phyloP scores from a whole-genome alignment of 1,140 invertebrate species.

The Zaprionus ornatus region DNA sequence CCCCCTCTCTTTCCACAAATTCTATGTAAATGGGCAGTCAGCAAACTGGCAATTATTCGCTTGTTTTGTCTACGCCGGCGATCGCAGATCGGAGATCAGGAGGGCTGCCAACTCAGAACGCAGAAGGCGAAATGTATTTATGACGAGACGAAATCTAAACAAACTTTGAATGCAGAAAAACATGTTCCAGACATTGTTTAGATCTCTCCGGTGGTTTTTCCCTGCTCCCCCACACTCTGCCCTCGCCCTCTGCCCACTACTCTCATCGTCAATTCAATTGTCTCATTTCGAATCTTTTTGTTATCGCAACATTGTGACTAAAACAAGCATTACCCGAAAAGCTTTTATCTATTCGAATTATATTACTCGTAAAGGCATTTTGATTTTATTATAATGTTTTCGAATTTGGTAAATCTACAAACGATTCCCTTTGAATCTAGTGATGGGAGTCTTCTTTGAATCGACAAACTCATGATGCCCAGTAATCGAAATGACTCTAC shows the following conservation, averaged over 20 bases:
- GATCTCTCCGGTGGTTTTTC: constrained; percentile 44
- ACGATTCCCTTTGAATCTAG: neutral
- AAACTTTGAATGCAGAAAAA: constrained; percentile 65
- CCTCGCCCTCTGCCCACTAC: constrained; percentile 14
- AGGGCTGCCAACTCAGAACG: neutral
- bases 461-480: too few species aligned
- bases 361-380: neutral
- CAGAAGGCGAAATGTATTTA: constrained; percentile 44
- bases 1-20: neutral
- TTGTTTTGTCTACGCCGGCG: constrained; percentile 23
- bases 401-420: neutral
- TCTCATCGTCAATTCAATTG: constrained; percentile 16
- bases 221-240: neutral
- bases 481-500: too few species aligned
- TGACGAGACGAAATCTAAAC: constrained; percentile 67
- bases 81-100: constrained; percentile 1
- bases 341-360: neutral
- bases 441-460: too few species aligned
- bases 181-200: constrained; percentile 77
- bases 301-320: constrained; percentile 43
- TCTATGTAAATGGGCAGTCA: constrained; percentile 28
- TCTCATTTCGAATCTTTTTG: constrained; percentile 21
- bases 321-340: neutral
- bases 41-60: constrained; percentile 33
- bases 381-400: neutral